Conservation (phyloP, 1,140 invertebrate species). For the Drosophila saltans region DNA sequence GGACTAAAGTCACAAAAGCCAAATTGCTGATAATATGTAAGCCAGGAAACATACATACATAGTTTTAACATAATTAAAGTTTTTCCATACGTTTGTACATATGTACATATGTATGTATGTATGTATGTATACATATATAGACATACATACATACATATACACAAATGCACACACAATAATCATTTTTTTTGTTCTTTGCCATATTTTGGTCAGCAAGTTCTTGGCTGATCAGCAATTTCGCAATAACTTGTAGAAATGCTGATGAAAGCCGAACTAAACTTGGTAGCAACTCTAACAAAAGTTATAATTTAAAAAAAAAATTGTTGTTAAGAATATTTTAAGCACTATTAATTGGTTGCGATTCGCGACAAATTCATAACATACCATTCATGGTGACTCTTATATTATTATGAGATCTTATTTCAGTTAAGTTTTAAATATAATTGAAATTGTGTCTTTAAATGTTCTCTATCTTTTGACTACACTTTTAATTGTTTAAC, state of each 20-base stretch:
- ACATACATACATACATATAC: background rate
- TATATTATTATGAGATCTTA: conserved; percentile 24
- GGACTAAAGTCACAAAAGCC: too few species aligned
- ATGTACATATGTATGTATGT: background rate
- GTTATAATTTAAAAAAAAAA: background rate
- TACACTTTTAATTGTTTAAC: background rate
- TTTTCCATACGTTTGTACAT: background rate
- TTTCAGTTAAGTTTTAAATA: background rate
- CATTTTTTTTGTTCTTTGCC: too few species aligned
- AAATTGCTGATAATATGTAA: too few species aligned
- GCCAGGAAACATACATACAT: too few species aligned
- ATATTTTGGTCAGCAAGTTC: conserved; percentile 52
- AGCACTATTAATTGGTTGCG: background rate
- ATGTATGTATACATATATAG: background rate
- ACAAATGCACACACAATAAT: too few species aligned
- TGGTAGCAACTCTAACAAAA: conserved; percentile 1
- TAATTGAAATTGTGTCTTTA: background rate
- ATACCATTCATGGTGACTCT: conserved; percentile 41
- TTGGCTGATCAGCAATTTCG: conserved; percentile 51
- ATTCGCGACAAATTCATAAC: conserved; percentile 1
- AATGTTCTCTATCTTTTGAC: background rate
- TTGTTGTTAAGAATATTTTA: background rate
- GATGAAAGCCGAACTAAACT: conserved; percentile 45
- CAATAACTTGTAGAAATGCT: conserved; percentile 54
- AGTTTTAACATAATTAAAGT: too few species aligned